A percentile compares a stretch with the other conserved stretches of the same genome.
These are phyloP conservation scores for Erynnis tages DNA, from an alignment of 2,888 invertebrate genomes.

Conservation along the genomic window DNA sequence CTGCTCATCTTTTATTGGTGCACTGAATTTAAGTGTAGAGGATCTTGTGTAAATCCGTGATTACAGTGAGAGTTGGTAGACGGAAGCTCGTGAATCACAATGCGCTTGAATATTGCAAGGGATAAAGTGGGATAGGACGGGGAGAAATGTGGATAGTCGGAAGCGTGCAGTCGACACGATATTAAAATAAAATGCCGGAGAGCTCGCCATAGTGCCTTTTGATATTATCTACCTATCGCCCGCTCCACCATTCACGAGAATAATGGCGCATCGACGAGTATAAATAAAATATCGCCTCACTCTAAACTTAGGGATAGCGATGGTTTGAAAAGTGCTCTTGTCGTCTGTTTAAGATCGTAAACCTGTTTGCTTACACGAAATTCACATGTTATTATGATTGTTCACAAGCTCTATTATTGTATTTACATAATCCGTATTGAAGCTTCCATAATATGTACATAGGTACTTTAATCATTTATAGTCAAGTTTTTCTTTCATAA, in stretches of 20 bases:
- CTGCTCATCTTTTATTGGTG: conserved; percentile 28
- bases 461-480: too few species aligned
- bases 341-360: conserved; percentile 5
- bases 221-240: conserved; percentile 41
- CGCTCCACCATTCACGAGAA: conserved; percentile 34
- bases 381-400: conserved; percentile 2
- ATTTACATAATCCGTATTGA: too few species aligned
- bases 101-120: conserved; percentile 51
- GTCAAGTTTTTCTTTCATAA: too few species aligned
- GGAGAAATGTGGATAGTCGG: conserved; percentile 46
- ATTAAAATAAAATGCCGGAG: conserved; percentile 60
- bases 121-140: conserved; percentile 46
- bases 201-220: conserved; percentile 36
- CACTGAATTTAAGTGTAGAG: conserved; percentile 39
- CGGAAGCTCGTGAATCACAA: conserved; percentile 54
- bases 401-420: background rate
- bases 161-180: conserved; percentile 56
- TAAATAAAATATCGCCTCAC: conserved; percentile 24
- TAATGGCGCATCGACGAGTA: conserved; percentile 24
- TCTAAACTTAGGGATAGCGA: conserved; percentile 12
- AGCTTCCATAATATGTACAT: too few species aligned
- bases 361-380: conserved; percentile 11
- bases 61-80: conserved; percentile 50
- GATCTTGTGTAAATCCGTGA: conserved; percentile 51
- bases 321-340: conserved; percentile 15